Evolutionary conservation across 53 echinoderm and acorn worm species (phyloP), one percentile per base, ranked within the genome.

Genomic region (Echinometra lucunter): DNA sequence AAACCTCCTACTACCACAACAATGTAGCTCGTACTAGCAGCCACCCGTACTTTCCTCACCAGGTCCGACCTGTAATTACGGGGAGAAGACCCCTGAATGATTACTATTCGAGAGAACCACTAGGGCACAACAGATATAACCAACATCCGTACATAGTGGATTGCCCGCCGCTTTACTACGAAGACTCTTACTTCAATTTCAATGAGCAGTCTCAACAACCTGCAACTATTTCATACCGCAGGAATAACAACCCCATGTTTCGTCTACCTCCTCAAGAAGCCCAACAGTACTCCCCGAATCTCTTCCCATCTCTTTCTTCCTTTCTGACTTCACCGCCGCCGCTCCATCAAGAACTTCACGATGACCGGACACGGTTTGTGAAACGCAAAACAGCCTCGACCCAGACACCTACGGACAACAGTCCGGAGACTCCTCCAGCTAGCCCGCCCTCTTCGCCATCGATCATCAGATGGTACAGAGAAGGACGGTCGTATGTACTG

Each of bases 401-500:
- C 37, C 94, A 94, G 30, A 94, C 94, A 38, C 42, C 82, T n/a
- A 75, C 55, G 1, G 91, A 91, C 70, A 4, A 66, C 70, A 66
- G 69, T 17, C 66, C 91, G 42, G 69, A 66, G 44, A 69, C 45
- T 66, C 74, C 75, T 34, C 80, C 80, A 56, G 57, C 35, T 6
- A 75, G 75, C 55, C 58, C 94, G 58, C 82, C 94, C 63, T 66
- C 83, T 57, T 60, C 94, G 16, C 83, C 94, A n/a, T 94, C 94
- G 37, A 83, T 94, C 85, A 63, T 94, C 27, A 82, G 66, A 23
- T 94, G 94, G 94, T 55, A 30, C 3, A 94, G 44, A 30, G 94
- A 94, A 42, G 94, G 94, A 15, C 23, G 45, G n/a, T 83, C 83
- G 1, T 94, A 42, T 49, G 94, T 94, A 10, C 40, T 94, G 8